A percentile compares a stretch with the other conserved stretches of the same genome.
Conservation (phyloP, 1,140 invertebrate species). For the Drosophila sucinea region DNA sequence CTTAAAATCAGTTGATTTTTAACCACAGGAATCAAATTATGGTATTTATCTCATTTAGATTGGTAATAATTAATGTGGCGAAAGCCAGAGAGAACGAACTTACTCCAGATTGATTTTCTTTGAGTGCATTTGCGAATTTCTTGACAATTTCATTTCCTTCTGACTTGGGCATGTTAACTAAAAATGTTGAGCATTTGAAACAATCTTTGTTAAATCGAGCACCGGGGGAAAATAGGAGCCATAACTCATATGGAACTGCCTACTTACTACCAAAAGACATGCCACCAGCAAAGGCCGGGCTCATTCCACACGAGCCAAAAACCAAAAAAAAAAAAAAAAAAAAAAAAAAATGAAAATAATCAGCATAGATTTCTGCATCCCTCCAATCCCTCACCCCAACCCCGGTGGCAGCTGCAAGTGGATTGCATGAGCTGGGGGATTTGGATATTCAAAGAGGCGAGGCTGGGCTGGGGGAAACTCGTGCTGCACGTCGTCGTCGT, state of each 20-base stretch:
- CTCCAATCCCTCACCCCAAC: slow-evolving; percentile 31
- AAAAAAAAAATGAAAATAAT: slow-evolving; percentile 40
- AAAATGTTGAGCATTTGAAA: slow-evolving; percentile 55
- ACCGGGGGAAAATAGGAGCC: slow-evolving; percentile 17
- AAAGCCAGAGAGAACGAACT: not conserved
- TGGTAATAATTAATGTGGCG: too few relatives aligned
- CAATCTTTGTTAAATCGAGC: slow-evolving; percentile 51
- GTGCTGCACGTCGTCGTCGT: slow-evolving; percentile 76
- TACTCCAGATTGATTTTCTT: not conserved
- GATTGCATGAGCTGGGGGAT: slow-evolving; percentile 30
- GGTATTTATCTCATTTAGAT: too few relatives aligned
- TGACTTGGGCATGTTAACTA: slow-evolving; percentile 44
- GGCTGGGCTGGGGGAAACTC: slow-evolving; percentile 50
- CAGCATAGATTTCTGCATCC: slow-evolving; percentile 51
- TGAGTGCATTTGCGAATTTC: slow-evolving; percentile 46
- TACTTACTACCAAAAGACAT: slow-evolving; percentile 43
- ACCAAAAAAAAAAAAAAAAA: slow-evolving; percentile 11
- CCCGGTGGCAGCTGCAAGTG: slow-evolving; percentile 68
- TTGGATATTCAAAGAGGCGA: slow-evolving; percentile 14
- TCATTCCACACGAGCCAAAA: slow-evolving; percentile 11
- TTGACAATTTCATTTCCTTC: slow-evolving; percentile 31
- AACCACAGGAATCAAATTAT: too few relatives aligned
- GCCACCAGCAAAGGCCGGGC: slow-evolving; percentile 12
- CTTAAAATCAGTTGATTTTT: too few relatives aligned
- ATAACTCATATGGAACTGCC: slow-evolving; percentile 67